Evolutionary conservation across 2,113 vertebrate species (phyloP).

Genomic region (Oncorhynchus keta): DNA sequence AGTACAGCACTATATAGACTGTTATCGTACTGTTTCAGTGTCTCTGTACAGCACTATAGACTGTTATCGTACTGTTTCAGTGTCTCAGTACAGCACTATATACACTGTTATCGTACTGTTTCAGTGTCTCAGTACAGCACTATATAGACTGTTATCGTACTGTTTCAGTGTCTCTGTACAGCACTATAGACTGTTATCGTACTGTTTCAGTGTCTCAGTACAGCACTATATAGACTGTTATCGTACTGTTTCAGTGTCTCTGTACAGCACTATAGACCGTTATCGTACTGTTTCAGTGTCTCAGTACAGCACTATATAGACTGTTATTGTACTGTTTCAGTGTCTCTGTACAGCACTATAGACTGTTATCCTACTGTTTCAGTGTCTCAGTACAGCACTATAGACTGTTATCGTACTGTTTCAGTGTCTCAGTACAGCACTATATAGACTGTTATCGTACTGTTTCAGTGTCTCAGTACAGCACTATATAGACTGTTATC

Average conservation of each 20-base stretch:
- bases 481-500: neutral
- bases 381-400: neutral
- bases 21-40: neutral
- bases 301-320: constrained; percentile 5
- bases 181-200: neutral
- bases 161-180: neutral
- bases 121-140: neutral
- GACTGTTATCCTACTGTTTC: neutral
- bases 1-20: constrained; percentile 20
- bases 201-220: neutral
- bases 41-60: neutral
- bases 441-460: neutral
- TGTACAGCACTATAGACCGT: constrained; percentile 10
- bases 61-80: neutral
- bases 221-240: neutral
- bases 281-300: neutral
- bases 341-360: neutral
- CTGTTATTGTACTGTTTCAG: neutral
- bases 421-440: neutral
- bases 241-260: neutral
- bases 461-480: neutral
- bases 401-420: neutral
- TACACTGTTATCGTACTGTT: neutral
- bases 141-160: neutral
- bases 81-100: no score